A percentile compares a stretch with the other conserved stretches of the same genome.
phyloP scores from a whole-genome alignment of 2,113 vertebrate genomes.

The Falcunculus frontatus region DNA sequence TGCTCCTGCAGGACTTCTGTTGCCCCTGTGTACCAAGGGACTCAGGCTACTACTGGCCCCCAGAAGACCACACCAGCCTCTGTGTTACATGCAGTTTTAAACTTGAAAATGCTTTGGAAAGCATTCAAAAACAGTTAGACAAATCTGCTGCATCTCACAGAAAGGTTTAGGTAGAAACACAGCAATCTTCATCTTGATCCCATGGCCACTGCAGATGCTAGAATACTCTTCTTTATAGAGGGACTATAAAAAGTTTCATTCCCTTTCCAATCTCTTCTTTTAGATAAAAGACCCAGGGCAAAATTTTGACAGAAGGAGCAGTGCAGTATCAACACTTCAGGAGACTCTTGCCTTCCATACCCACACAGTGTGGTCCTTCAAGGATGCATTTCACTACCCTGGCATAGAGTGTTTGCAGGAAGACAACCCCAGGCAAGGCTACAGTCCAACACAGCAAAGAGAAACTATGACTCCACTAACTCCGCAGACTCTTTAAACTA shows the following conservation, averaged over 20 bases:
- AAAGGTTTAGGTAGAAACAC: neutral
- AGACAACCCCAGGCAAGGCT: neutral
- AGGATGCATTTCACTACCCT: neutral
- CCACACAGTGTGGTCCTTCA: neutral
- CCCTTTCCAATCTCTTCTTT: neutral
- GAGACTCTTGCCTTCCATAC: neutral
- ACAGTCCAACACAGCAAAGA: neutral
- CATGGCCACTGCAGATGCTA: neutral
- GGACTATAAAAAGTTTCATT: neutral
- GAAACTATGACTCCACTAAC: neutral
- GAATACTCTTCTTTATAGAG: neutral
- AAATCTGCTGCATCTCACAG: neutral
- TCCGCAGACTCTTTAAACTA: neutral
- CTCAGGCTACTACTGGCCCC: neutral
- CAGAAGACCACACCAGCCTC: neutral
- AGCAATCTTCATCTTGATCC: neutral
- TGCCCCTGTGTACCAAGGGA: neutral
- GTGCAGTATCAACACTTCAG: neutral
- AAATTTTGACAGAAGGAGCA: neutral
- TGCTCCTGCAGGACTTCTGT: neutral
- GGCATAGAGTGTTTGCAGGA: neutral
- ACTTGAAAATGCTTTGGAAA: neutral
- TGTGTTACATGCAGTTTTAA: neutral
- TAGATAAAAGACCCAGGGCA: neutral
- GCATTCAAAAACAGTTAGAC: neutral